Conservation (phyloP, 2,888 invertebrate genomes). For the Cabera pusaria region DNA sequence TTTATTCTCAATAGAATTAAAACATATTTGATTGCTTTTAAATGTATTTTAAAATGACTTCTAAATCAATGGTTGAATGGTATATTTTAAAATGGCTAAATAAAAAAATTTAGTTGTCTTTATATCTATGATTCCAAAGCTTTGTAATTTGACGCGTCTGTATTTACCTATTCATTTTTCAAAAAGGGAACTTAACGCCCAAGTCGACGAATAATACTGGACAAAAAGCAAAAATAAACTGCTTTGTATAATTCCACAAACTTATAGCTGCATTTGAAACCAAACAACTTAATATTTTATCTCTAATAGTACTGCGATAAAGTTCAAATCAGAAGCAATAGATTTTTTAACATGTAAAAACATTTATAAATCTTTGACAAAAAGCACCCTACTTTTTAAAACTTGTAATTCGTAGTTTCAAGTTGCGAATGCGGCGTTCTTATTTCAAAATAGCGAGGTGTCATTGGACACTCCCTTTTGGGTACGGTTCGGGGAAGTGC, state of each 20-base stretch:
- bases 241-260: slow-evolving; percentile 72
- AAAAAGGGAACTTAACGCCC: slow-evolving; percentile 81
- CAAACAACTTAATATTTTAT: slow-evolving; percentile 1
- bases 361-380: slow-evolving; percentile 49
- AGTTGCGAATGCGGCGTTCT: slow-evolving; percentile 80
- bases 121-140: slow-evolving; percentile 59
- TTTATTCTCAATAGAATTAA: slow-evolving; percentile 36
- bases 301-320: slow-evolving; percentile 26
- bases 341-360: too few relatives aligned
- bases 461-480: slow-evolving; percentile 77
- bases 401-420: slow-evolving; percentile 82
- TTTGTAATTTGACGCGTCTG: slow-evolving; percentile 71
- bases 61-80: too few relatives aligned
- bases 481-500: slow-evolving; percentile 51
- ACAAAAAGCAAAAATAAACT: slow-evolving; percentile 82
- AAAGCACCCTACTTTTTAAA: slow-evolving; percentile 73
- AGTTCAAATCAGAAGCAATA: too few relatives aligned
- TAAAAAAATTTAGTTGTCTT: too few relatives aligned
- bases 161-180: slow-evolving; percentile 83
- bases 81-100: too few relatives aligned
- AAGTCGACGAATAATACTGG: slow-evolving; percentile 77
- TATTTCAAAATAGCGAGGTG: slow-evolving; percentile 83
- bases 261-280: slow-evolving; percentile 17
- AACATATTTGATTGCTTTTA: too few relatives aligned
- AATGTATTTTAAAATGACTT: too few relatives aligned